phyloP scores from a whole-genome alignment of 2,797 vertebrate species.

The Etheostoma nigrum region DNA sequence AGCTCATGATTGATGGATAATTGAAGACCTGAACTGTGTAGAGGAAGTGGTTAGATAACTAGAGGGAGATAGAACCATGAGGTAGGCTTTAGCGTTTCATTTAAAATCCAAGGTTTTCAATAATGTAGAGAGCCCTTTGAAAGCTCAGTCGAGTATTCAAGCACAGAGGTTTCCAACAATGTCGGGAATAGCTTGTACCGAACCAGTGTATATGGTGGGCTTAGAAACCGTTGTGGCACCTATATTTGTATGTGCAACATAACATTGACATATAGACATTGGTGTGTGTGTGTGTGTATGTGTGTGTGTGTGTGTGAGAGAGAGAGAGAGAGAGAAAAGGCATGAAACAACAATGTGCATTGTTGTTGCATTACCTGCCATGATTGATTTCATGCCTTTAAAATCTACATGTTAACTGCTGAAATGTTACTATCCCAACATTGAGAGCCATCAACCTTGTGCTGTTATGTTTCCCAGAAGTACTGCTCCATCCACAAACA shows the following conservation, averaged over 20 bases:
- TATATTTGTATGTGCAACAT: slow-evolving; percentile 11
- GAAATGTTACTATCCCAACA: background rate
- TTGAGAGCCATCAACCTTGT: slow-evolving; percentile 8
- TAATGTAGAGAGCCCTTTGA: slow-evolving; percentile 78
- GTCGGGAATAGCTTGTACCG: slow-evolving; percentile 52
- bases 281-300: too few relatives aligned
- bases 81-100: slow-evolving; percentile 71
- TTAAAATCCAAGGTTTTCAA: slow-evolving; percentile 79
- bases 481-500: background rate
- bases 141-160: slow-evolving; percentile 72
- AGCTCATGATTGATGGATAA: slow-evolving; percentile 70
- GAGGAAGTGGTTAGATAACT: slow-evolving; percentile 66
- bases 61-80: slow-evolving; percentile 47
- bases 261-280: background rate
- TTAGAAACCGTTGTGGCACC: slow-evolving; percentile 7
- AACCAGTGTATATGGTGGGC: slow-evolving; percentile 39
- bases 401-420: background rate
- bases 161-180: slow-evolving; percentile 65
- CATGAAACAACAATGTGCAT: slow-evolving; percentile 26
- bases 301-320: too few relatives aligned
- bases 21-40: slow-evolving; percentile 60
- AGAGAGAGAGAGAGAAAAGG: slow-evolving; percentile 14
- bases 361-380: background rate
- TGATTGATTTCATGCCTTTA: background rate
- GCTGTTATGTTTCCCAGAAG: slow-evolving; percentile 31